Evolutionary conservation across 2,113 vertebrate genomes (phyloP).

Genomic region (Pachypanchax playfairii): DNA sequence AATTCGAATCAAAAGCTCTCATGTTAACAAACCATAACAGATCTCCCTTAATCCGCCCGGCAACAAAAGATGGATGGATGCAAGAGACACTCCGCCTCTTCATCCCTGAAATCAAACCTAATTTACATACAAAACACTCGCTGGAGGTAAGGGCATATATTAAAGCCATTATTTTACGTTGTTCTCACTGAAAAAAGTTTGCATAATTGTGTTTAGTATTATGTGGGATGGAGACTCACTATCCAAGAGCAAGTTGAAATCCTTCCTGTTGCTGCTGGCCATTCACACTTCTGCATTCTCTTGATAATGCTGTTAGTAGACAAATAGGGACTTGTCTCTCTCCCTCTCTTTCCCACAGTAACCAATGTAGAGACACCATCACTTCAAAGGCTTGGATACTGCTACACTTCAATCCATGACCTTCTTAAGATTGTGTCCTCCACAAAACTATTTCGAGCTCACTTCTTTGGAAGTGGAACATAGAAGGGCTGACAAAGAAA

Average conservation of each 20-base stretch:
- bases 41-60: constrained; percentile 79
- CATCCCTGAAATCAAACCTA: constrained; percentile 74
- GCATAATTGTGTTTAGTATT: constrained; percentile 76
- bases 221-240: constrained; percentile 58
- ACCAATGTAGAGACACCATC: constrained; percentile 41
- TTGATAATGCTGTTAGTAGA: constrained; percentile 73
- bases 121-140: constrained; percentile 82
- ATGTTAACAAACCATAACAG: constrained; percentile 84
- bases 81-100: constrained; percentile 76
- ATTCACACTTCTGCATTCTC: constrained; percentile 68
- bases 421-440: constrained; percentile 60
- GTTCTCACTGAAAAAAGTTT: constrained; percentile 74
- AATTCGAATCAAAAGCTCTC: constrained; percentile 81
- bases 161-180: constrained; percentile 80
- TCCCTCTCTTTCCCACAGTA: constrained; percentile 30
- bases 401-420: constrained; percentile 63
- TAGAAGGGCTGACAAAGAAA: background rate
- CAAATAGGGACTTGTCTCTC: constrained; percentile 54
- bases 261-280: constrained; percentile 76
- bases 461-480: constrained; percentile 21
- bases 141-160: constrained; percentile 83
- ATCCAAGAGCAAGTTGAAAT: constrained; percentile 77
- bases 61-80: constrained; percentile 81
- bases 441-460: constrained; percentile 24
- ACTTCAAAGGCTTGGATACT: constrained; percentile 55